Evolutionary conservation across 1,140 invertebrate species (phyloP).

Genomic region (Rhagoletis zephyria): DNA sequence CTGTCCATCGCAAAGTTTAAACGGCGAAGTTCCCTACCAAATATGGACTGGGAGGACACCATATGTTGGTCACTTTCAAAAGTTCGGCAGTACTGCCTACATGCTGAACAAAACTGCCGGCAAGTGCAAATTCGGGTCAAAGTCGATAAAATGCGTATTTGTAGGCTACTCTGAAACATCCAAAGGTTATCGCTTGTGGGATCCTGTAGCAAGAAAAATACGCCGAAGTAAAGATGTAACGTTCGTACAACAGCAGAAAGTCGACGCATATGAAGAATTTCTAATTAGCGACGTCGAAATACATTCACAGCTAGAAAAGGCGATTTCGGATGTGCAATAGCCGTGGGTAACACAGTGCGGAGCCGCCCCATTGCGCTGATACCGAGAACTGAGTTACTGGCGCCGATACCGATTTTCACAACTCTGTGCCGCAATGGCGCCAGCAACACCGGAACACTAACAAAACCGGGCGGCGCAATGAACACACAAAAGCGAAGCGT

Average conservation of each 20-base stretch:
- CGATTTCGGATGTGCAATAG: background rate
- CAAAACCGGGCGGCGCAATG: no score
- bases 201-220: conserved; percentile 1
- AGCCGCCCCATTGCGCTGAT: no score
- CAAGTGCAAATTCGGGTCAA: conserved; percentile 56
- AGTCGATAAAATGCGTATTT: conserved; percentile 50
- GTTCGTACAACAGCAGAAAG: background rate
- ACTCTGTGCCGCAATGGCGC: no score
- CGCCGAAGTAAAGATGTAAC: conserved; percentile 5
- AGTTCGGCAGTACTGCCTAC: background rate
- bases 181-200: conserved; percentile 47
- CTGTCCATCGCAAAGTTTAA: conserved; percentile 57
- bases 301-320: background rate
- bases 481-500: no score
- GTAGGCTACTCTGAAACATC: conserved; percentile 25
- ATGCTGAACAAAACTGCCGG: background rate
- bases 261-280: conserved; percentile 10
- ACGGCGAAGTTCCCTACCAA: conserved; percentile 65
- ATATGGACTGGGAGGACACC: conserved; percentile 66
- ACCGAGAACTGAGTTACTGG: no score
- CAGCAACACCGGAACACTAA: no score
- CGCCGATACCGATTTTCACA: no score
- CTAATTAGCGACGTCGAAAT: background rate
- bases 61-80: conserved; percentile 62
- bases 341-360: no score